These are phyloP conservation scores for Microtus oregoni DNA, from an alignment of 2,113 vertebrate genomes.

Conservation along the genomic window DNA sequence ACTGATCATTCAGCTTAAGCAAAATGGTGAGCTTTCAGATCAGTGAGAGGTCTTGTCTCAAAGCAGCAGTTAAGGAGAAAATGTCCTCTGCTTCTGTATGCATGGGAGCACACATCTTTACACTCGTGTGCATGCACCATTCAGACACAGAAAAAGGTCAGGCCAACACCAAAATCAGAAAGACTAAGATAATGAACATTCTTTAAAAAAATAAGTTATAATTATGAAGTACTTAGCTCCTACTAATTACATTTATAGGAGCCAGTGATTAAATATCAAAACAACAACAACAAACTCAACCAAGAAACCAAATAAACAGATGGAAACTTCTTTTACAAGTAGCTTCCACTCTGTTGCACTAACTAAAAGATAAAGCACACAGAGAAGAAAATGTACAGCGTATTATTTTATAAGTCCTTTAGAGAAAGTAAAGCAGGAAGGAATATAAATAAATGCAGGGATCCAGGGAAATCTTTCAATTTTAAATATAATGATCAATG, in stretches of 20 bases:
- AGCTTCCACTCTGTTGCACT: neutral
- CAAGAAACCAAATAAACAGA: neutral
- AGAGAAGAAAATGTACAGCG: neutral
- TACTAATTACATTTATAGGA: neutral
- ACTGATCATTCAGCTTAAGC: neutral
- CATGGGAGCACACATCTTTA: neutral
- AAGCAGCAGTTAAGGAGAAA: too few species aligned
- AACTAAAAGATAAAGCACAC: neutral
- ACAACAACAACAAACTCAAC: neutral
- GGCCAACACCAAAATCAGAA: neutral
- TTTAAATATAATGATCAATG: slow-evolving; percentile 42
- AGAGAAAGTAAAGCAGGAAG: neutral
- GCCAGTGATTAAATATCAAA: neutral
- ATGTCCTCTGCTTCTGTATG: neutral
- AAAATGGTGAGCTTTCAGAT: neutral
- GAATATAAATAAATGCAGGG: neutral
- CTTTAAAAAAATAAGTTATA: neutral
- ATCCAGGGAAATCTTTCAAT: neutral
- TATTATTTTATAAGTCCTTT: neutral
- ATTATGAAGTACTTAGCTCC: neutral
- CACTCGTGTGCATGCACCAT: neutral
- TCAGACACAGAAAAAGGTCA: neutral
- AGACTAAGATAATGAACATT: neutral
- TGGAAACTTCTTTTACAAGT: neutral
- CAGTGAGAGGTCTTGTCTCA: neutral